Percentiles rank a stretch among this genome's conserved stretches.
phyloP scores from a whole-genome alignment of 2,888 invertebrate genomes.

The Polyommatus iphigenia region DNA sequence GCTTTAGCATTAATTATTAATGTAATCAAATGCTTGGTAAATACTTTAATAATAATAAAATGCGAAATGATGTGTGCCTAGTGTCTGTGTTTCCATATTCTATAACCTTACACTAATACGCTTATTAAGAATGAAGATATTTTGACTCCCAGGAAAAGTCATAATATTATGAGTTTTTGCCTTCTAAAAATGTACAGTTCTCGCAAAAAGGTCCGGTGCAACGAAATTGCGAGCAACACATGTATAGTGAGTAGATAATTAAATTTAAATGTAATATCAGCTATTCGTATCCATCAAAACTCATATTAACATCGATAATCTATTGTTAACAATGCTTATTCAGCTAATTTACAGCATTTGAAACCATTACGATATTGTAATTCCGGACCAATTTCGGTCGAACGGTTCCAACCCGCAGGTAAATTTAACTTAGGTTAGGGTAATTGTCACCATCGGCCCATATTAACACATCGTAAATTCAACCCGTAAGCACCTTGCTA shows the following conservation, averaged over 20 bases:
- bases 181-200: too few relatives aligned
- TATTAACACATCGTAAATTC: slow-evolving; percentile 77
- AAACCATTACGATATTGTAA: slow-evolving; percentile 26
- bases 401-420: slow-evolving; percentile 55
- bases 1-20: too few relatives aligned
- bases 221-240: too few relatives aligned
- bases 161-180: too few relatives aligned
- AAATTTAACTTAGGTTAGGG: slow-evolving; percentile 70
- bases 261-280: background rate
- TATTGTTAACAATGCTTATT: background rate
- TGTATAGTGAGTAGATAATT: background rate
- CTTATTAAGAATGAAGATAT: too few relatives aligned
- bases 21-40: too few relatives aligned
- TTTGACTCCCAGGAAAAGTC: too few relatives aligned
- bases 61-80: too few relatives aligned
- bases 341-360: slow-evolving; percentile 18
- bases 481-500: slow-evolving; percentile 75
- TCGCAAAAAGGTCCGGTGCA: too few relatives aligned
- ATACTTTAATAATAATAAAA: too few relatives aligned
- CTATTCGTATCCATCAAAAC: background rate
- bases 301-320: background rate
- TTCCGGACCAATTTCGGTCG: slow-evolving; percentile 22
- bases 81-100: too few relatives aligned
- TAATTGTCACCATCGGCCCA: slow-evolving; percentile 65
- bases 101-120: too few relatives aligned